Evolutionary conservation across 2,113 vertebrate species (phyloP).

Genomic region (Tenrec ecaudatus): DNA sequence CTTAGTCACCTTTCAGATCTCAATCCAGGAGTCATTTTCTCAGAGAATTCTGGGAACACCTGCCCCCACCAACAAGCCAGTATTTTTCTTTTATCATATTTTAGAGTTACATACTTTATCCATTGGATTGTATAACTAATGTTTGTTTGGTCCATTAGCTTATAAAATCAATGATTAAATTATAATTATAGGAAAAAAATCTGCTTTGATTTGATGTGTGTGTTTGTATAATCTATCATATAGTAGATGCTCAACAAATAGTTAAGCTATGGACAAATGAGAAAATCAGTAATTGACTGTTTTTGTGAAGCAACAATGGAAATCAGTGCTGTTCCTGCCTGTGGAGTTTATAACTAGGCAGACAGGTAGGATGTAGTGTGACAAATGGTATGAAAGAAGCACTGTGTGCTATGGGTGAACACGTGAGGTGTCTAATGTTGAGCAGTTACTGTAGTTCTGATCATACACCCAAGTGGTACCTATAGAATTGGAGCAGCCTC

Average conservation of each 20-base stretch:
- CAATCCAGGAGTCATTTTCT: too few species aligned
- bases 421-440: too few species aligned
- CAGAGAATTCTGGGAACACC: too few species aligned
- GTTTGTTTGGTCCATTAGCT: not conserved
- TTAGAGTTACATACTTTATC: conserved; percentile 1
- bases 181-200: not conserved
- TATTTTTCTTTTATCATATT: conserved; percentile 31
- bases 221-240: not conserved
- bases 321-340: not conserved
- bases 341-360: not conserved
- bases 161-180: not conserved
- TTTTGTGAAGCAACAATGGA: conserved; percentile 17
- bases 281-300: not conserved
- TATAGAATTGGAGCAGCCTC: too few species aligned
- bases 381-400: too few species aligned
- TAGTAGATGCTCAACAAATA: conserved; percentile 13
- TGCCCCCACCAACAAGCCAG: too few species aligned
- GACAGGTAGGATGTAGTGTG: too few species aligned
- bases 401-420: too few species aligned
- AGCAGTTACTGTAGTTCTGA: too few species aligned
- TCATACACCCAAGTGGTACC: too few species aligned
- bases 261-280: not conserved
- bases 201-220: not conserved
- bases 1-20: too few species aligned
- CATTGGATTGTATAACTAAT: conserved; percentile 48